A percentile compares a stretch with the other conserved stretches of the same genome.
Conservation (phyloP, 1,140 invertebrate genomes). For the Cotesia typhae region DNA sequence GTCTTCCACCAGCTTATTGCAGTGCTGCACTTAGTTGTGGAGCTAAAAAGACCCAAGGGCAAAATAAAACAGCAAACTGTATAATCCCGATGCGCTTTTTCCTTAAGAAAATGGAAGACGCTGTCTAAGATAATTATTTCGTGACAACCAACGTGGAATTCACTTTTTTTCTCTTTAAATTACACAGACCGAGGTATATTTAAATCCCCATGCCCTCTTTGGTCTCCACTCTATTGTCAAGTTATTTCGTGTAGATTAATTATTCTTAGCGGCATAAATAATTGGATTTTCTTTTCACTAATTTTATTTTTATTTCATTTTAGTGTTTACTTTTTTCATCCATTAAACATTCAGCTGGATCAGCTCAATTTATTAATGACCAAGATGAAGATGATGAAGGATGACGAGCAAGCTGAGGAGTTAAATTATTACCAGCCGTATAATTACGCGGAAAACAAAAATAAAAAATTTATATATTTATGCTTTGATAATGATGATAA, state of each 20-base stretch:
- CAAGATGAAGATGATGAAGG: conserved; percentile 21
- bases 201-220: neutral
- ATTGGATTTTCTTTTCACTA: neutral
- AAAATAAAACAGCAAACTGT: conserved; percentile 20
- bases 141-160: conserved; percentile 12
- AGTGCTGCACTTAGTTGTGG: no score
- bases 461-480: neutral
- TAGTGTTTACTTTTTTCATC: no score
- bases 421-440: conserved; percentile 44
- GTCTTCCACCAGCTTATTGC: no score
- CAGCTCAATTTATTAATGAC: conserved; percentile 15
- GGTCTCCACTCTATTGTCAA: conserved; percentile 7
- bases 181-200: neutral
- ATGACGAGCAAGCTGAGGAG: conserved; percentile 33
- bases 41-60: conserved; percentile 22
- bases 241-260: neutral
- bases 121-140: conserved; percentile 23
- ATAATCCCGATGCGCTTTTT: conserved; percentile 18
- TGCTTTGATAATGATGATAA: neutral
- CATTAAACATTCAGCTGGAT: neutral
- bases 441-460: conserved; percentile 43
- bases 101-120: conserved; percentile 14
- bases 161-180: neutral
- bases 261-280: neutral
- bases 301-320: neutral